Conservation (phyloP, 1,140 invertebrate genomes). For the Nebria ingens region DNA sequence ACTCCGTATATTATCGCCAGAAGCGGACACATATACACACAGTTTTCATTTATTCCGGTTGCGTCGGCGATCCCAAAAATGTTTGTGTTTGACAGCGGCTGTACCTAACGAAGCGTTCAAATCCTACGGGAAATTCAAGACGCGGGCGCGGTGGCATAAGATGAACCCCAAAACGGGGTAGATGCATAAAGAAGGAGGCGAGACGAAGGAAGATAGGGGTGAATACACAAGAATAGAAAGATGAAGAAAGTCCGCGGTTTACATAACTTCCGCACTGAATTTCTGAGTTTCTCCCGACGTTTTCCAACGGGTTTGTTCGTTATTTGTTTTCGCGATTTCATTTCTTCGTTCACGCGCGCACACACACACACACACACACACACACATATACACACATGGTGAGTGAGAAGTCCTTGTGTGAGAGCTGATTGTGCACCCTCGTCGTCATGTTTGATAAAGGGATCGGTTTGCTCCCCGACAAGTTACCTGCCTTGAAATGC, state of each 20-base stretch:
- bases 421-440: background rate
- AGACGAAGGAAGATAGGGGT: background rate
- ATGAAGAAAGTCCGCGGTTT: too few species aligned
- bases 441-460: constrained; percentile 1
- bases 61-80: constrained; percentile 7
- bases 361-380: background rate
- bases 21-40: constrained; percentile 5
- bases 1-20: constrained; percentile 1
- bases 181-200: background rate
- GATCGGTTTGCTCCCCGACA: too few species aligned
- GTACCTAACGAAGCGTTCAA: constrained; percentile 8
- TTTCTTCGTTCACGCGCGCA: background rate
- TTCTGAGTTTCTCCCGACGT: too few species aligned
- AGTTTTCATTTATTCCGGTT: constrained; percentile 9
- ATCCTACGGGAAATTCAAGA: background rate
- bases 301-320: too few species aligned
- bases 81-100: constrained; percentile 7
- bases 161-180: background rate
- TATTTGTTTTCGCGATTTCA: constrained; percentile 9
- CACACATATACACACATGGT: background rate
- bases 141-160: background rate
- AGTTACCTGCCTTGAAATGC: background rate
- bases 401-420: background rate
- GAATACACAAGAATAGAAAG: too few species aligned
- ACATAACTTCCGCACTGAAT: constrained; percentile 9